Evolutionary conservation across 2,888 invertebrate species (phyloP).

Genomic region (Heteropelma amictum): DNA sequence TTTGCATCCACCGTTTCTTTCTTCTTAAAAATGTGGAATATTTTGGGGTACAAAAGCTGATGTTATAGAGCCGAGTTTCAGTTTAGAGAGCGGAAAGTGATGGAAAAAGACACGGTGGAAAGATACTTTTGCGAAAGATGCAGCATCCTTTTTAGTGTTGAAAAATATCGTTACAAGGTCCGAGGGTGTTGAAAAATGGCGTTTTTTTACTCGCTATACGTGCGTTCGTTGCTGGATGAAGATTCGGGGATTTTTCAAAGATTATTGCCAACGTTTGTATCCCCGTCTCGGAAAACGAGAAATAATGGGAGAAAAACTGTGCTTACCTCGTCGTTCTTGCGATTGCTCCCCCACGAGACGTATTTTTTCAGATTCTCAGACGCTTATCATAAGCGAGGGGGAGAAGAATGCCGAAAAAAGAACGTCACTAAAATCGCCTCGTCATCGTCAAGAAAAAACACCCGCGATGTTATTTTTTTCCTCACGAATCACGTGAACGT

Average conservation of each 20-base stretch:
- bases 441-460: too few relatives aligned
- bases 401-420: neutral
- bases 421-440: neutral
- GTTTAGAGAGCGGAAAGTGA: too few relatives aligned
- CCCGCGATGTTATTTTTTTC: too few relatives aligned
- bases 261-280: slow-evolving; percentile 25
- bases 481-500: too few relatives aligned
- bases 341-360: slow-evolving; percentile 1
- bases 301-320: slow-evolving; percentile 24
- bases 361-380: slow-evolving; percentile 23
- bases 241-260: slow-evolving; percentile 31
- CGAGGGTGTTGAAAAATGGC: neutral
- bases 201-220: slow-evolving; percentile 13
- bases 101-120: too few relatives aligned
- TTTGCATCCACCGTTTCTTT: neutral
- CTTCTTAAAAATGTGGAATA: too few relatives aligned
- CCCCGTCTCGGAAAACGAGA: slow-evolving; percentile 8
- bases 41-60: too few relatives aligned
- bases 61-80: too few relatives aligned
- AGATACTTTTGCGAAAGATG: too few relatives aligned
- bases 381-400: neutral
- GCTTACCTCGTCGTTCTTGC: slow-evolving; percentile 48
- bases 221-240: too few relatives aligned
- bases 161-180: too few relatives aligned
- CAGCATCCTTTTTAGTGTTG: too few relatives aligned